Percentiles rank a stretch among this genome's conserved stretches.
Conservation (phyloP, 2,113 vertebrate genomes). For the Oplegnathus fasciatus region DNA sequence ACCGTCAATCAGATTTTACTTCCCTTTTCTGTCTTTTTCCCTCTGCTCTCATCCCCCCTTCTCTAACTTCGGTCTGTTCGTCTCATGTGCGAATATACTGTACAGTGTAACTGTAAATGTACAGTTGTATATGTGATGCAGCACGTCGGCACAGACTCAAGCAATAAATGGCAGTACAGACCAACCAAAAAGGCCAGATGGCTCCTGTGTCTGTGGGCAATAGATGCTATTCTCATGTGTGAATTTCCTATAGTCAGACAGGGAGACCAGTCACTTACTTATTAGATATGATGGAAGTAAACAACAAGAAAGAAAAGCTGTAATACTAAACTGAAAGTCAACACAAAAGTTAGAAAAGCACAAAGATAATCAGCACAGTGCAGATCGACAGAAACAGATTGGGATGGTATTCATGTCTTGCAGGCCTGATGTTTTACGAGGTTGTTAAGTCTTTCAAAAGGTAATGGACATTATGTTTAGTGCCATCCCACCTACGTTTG, state of each 20-base stretch:
- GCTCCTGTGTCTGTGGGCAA: conserved; percentile 48
- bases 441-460: conserved; percentile 22
- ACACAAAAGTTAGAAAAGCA: neutral
- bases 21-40: neutral
- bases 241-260: conserved; percentile 24
- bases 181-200: conserved; percentile 38
- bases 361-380: neutral
- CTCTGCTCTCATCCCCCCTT: neutral
- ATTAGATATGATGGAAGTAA: conserved; percentile 13
- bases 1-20: conserved; percentile 1
- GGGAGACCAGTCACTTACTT: neutral
- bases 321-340: conserved; percentile 4
- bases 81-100: neutral
- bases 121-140: conserved; percentile 3
- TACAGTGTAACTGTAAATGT: neutral
- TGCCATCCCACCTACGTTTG: neutral
- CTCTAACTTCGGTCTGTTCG: neutral
- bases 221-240: conserved; percentile 40
- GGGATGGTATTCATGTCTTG: conserved; percentile 19
- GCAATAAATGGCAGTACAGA: conserved; percentile 10
- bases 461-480: neutral
- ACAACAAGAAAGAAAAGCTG: conserved; percentile 10
- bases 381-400: neutral
- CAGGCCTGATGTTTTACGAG: conserved; percentile 17
- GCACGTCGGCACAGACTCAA: neutral